Conservation (phyloP, 2,797 vertebrate species). For the Sebastes itinus region DNA sequence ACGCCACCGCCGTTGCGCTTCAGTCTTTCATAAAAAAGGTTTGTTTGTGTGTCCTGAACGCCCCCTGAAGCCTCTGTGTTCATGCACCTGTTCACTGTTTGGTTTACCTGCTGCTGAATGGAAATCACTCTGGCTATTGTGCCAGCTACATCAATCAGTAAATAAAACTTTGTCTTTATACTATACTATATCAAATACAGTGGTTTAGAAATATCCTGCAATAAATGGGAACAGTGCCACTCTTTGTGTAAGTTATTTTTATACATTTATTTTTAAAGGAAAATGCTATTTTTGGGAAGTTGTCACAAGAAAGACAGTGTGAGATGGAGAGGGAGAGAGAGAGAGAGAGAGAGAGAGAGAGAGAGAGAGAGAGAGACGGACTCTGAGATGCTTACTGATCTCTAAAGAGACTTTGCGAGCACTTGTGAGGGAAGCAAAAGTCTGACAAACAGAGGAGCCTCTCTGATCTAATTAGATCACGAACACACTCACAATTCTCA, state of each 20-base stretch:
- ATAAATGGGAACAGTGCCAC: background rate
- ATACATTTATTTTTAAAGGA: slow-evolving; percentile 29
- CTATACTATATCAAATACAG: background rate
- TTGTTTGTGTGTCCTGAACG: slow-evolving; percentile 40
- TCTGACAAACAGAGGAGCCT: background rate
- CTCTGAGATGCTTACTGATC: background rate
- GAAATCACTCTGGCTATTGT: slow-evolving; percentile 16
- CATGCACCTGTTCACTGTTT: slow-evolving; percentile 61
- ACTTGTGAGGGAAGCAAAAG: slow-evolving; percentile 28
- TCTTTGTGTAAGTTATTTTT: slow-evolving; percentile 26
- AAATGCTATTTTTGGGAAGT: slow-evolving; percentile 46
- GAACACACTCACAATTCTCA: slow-evolving; percentile 9
- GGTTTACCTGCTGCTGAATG: slow-evolving; percentile 43
- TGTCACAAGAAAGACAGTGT: slow-evolving; percentile 22
- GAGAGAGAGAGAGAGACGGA: too few relatives aligned
- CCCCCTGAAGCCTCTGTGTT: slow-evolving; percentile 23
- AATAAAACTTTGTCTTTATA: background rate
- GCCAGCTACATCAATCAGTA: background rate
- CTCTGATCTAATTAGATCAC: slow-evolving; percentile 16
- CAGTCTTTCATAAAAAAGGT: slow-evolving; percentile 10
- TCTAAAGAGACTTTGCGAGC: slow-evolving; percentile 19
- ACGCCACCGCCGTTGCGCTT: background rate
- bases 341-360: too few relatives aligned
- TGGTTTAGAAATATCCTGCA: background rate
- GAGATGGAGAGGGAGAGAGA: too few relatives aligned